Percentiles rank a stretch among this genome's conserved stretches.
These are phyloP conservation scores for Acinonyx jubatus DNA, from an alignment of 2,113 vertebrate genomes.

Conservation along the genomic window DNA sequence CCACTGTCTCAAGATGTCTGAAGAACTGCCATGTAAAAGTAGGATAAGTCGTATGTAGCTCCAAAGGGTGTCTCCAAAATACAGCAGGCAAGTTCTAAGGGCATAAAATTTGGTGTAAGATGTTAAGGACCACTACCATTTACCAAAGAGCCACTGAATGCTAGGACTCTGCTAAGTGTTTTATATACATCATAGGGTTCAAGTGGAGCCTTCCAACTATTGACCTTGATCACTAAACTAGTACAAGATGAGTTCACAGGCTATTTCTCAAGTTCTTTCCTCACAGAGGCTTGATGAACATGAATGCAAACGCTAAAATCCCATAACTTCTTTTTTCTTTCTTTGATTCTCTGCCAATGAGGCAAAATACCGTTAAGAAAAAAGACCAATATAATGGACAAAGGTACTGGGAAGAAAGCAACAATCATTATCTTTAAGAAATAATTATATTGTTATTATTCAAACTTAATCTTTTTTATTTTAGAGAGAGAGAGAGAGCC, in stretches of 20 bases:
- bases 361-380: neutral
- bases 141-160: neutral
- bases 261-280: neutral
- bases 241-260: neutral
- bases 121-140: neutral
- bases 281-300: neutral
- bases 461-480: neutral
- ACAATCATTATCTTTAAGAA: neutral
- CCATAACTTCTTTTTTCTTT: neutral
- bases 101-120: neutral
- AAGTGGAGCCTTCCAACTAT: neutral
- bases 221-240: neutral
- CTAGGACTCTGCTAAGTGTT: neutral
- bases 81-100: neutral
- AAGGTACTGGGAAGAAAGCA: neutral
- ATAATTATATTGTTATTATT: neutral
- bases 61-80: neutral
- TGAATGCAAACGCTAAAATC: neutral
- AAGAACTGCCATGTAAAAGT: neutral
- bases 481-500: too few species aligned
- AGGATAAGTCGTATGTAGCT: neutral
- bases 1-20: neutral
- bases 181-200: neutral
- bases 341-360: constrained; percentile 20
- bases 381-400: neutral